Conservation (phyloP, 2,797 vertebrate species). For the Todus mexicanus region DNA sequence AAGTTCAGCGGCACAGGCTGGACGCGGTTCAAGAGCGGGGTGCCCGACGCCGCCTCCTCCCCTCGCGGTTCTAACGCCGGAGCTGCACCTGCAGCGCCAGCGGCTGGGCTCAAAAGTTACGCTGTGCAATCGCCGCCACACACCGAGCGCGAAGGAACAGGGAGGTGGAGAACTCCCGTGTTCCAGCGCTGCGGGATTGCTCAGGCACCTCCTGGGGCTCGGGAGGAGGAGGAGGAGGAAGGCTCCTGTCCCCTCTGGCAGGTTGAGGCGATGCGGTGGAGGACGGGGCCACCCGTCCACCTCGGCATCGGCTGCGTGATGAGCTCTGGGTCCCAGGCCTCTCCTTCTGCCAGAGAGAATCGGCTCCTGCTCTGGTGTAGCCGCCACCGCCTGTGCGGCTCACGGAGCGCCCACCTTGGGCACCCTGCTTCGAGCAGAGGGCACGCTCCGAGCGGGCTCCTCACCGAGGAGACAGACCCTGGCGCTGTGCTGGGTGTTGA, state of each 20-base stretch:
- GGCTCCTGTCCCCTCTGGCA: background rate
- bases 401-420: rapidly evolving
- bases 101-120: conserved; percentile 16
- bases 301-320: rapidly evolving
- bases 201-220: background rate
- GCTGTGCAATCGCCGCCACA: background rate
- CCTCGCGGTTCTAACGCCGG: background rate
- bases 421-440: background rate
- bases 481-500: rapidly evolving
- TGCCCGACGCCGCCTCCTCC: background rate
- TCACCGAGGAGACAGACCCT: rapidly evolving
- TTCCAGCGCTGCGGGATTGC: rapidly evolving
- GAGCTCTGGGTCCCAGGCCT: background rate
- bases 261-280: background rate
- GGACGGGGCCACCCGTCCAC: background rate
- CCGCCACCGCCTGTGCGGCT: rapidly evolving
- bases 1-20: conserved; percentile 29
- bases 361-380: background rate
- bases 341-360: background rate
- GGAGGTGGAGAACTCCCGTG: background rate
- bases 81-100: background rate
- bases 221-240: background rate
- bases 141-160: background rate
- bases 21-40: background rate
- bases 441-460: background rate